A percentile compares a stretch with the other conserved stretches of the same genome.
These are phyloP conservation scores for Stigmatopora nigra DNA, from an alignment of 2,113 vertebrate species.

Conservation along the genomic window DNA sequence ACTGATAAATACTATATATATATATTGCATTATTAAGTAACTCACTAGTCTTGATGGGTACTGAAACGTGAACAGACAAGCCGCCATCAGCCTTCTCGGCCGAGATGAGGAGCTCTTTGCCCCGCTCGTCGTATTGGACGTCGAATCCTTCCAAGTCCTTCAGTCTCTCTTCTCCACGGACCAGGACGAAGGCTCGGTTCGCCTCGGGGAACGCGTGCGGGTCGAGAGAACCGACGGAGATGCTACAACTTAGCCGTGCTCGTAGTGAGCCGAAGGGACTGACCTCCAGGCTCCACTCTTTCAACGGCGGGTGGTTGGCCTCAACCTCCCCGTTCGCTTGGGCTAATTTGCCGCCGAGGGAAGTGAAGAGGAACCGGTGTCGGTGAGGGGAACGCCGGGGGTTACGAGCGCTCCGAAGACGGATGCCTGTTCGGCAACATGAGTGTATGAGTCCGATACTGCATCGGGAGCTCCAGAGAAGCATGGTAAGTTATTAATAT, in stretches of 20 bases:
- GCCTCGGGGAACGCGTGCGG: slow-evolving; percentile 69
- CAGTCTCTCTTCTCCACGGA: slow-evolving; percentile 48
- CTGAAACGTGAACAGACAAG: slow-evolving; percentile 71
- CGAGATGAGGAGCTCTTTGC: slow-evolving; percentile 67
- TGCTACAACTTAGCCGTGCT: slow-evolving; percentile 72
- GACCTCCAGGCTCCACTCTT: slow-evolving; percentile 73
- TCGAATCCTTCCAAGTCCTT: slow-evolving; percentile 52
- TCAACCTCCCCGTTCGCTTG: slow-evolving; percentile 4
- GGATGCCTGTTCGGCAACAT: slow-evolving; percentile 10
- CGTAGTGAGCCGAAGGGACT: slow-evolving; percentile 74
- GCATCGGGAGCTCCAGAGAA: slow-evolving; percentile 35
- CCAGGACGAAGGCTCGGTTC: slow-evolving; percentile 70
- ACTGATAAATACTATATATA: too few relatives aligned
- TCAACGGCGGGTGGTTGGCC: slow-evolving; percentile 33
- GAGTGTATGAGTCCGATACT: slow-evolving; percentile 22
- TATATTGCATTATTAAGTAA: slow-evolving; percentile 5
- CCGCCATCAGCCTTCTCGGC: slow-evolving; percentile 55
- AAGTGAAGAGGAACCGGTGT: slow-evolving; percentile 25
- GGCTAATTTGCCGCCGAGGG: slow-evolving; percentile 3
- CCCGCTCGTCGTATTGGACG: slow-evolving; percentile 72
- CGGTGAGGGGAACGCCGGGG: not conserved
- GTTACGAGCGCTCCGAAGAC: not conserved
- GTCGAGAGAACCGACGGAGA: slow-evolving; percentile 75
- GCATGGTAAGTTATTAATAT: slow-evolving; percentile 2
- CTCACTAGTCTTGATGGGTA: slow-evolving; percentile 82